phyloP scores from a whole-genome alignment of 1,140 invertebrate species.

The Zaprionus ghesquierei region DNA sequence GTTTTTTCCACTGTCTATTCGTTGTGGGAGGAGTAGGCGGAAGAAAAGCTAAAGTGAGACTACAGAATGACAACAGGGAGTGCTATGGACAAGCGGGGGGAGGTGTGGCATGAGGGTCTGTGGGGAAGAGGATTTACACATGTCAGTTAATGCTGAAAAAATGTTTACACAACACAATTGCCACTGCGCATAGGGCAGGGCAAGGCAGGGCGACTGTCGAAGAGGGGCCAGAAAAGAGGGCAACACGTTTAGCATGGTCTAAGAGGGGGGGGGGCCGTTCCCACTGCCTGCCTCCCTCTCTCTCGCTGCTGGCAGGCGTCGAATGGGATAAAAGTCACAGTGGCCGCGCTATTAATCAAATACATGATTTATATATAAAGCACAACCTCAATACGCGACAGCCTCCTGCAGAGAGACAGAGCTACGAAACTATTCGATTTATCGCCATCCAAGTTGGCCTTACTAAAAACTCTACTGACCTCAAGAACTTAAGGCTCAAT shows the following conservation, averaged over 20 bases:
- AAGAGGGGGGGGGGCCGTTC: constrained; percentile 46
- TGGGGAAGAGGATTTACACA: constrained; percentile 56
- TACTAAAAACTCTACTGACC: neutral
- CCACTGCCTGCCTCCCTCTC: neutral
- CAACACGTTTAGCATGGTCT: neutral
- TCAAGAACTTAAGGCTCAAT: neutral
- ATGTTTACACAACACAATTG: constrained; percentile 80
- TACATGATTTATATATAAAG: constrained; percentile 69
- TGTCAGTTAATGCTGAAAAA: constrained; percentile 79
- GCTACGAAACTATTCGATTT: neutral
- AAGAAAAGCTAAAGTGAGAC: too few species aligned
- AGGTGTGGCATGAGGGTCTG: neutral
- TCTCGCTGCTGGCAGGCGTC: constrained; percentile 49
- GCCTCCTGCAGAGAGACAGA: constrained; percentile 12
- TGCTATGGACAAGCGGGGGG: neutral
- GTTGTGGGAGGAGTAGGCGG: neutral
- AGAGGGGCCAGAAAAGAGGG: neutral
- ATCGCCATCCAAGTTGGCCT: neutral
- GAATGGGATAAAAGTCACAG: constrained; percentile 73
- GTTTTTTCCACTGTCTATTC: neutral
- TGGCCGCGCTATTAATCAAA: constrained; percentile 69
- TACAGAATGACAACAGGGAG: neutral
- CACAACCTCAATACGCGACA: constrained; percentile 58
- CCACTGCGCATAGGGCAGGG: constrained; percentile 12
- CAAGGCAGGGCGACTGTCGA: too few species aligned